These are phyloP conservation scores for Drosophila pseudotalamancana DNA, from an alignment of 2,888 invertebrate species.

Conservation along the genomic window DNA sequence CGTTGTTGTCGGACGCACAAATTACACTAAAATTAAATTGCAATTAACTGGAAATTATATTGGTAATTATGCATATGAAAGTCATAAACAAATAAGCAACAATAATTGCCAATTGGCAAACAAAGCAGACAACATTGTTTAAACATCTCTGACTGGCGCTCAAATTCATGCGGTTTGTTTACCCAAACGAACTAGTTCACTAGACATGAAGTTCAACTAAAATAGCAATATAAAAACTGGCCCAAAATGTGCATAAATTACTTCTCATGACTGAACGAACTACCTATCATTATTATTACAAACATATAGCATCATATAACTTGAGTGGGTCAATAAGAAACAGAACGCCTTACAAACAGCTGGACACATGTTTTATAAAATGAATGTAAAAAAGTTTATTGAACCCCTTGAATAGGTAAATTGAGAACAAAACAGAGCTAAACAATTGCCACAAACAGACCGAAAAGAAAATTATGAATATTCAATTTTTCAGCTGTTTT, in stretches of 20 bases:
- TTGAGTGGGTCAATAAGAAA: neutral
- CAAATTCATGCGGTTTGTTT: constrained; percentile 6
- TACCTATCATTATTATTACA: too few species aligned
- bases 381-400: constrained; percentile 11
- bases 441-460: neutral
- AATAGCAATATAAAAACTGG: neutral
- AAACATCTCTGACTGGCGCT: constrained; percentile 1
- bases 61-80: constrained; percentile 69
- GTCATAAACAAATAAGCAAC: constrained; percentile 59
- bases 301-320: too few species aligned
- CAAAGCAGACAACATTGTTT: constrained; percentile 26
- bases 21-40: constrained; percentile 68
- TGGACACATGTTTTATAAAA: constrained; percentile 24
- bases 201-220: neutral
- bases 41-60: constrained; percentile 73
- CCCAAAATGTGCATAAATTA: constrained; percentile 1
- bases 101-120: constrained; percentile 52
- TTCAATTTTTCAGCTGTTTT: constrained; percentile 26
- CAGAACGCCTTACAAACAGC: neutral
- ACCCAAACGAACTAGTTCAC: constrained; percentile 19
- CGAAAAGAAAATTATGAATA: constrained; percentile 9
- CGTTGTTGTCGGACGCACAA: constrained; percentile 27
- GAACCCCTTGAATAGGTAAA: constrained; percentile 11
- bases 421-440: constrained; percentile 1
- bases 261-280: too few species aligned